Evolutionary conservation across 2,888 invertebrate species (phyloP), one percentile per base, ranked within the genome.

Genomic region (Mesopsocus fuscifrons): DNA sequence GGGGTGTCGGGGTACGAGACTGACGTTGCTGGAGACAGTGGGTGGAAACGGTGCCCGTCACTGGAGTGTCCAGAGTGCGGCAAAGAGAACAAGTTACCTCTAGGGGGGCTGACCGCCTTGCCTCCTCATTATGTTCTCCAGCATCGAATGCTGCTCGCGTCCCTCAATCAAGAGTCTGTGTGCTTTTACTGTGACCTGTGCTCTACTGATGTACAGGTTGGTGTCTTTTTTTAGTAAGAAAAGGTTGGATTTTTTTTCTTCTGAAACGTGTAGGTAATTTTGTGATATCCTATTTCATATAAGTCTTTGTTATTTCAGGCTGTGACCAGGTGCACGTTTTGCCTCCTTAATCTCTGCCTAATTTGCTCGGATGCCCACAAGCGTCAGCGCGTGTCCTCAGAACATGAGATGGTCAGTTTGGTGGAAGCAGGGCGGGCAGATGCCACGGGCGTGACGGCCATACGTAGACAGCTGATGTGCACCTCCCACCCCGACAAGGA

Each of bases 91-190:
- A 13, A 34, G 34, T 9, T 34, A 8, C 34, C 34, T 9, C 8
- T 9, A 9, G 34, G 8, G 6, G 34, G 34, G 8, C 15, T 34
- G 6, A 18, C 15, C 8, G 18, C 15, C 8, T 13, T 34, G 15
- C 34, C 34, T 18, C 16, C 18, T 34, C 15, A 34, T 34, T 34
- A 34, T 15, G 18, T 34, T 13, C 34, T 34, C 34, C 34, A 34
- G 18, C 34, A 34, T 34, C 15, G 18, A 34, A 34, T 34, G 15
- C 18, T 34, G 15, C 8, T 34, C 6, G 34, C 34, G 8, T 16
- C 34, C 15, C 18, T 34, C 15, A 34, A 34, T 18, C 8, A 13
- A 34, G 18, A 34, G 15, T 34, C 34, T 16, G 15, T 34, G 8
- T 18, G 34, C 15, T 13, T 34, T 9, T 15, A 9, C 8, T 34